Percentiles rank a stretch among this genome's conserved stretches.
Evolutionary conservation across 2,797 vertebrate species (phyloP).

Genomic region (Otolemur crassicaudatus): DNA sequence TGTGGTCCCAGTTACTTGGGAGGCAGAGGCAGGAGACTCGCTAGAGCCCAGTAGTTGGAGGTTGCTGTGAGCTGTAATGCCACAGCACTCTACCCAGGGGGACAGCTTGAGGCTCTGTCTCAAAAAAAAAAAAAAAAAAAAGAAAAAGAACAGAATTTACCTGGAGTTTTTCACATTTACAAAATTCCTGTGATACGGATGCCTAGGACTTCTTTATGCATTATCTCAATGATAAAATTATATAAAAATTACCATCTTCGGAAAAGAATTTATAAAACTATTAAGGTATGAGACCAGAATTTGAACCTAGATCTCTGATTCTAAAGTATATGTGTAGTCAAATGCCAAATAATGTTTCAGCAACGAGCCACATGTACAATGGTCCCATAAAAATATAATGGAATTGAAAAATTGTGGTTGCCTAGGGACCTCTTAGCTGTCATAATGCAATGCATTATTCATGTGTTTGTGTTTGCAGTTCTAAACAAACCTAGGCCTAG

Average conservation of each 20-base stretch:
- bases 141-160: constrained; percentile 50
- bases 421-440: neutral
- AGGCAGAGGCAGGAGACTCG: no score
- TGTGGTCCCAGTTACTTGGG: no score
- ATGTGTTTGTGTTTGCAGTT: neutral
- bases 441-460: neutral
- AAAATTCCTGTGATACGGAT: constrained; percentile 18
- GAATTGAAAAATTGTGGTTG: neutral
- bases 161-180: constrained; percentile 33
- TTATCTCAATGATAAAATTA: neutral
- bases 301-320: constrained; percentile 45
- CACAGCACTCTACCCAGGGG: no score
- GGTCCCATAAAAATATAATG: neutral
- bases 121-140: no score
- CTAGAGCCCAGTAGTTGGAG: no score
- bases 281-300: constrained; percentile 27
- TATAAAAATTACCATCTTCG: constrained; percentile 7
- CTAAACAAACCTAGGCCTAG: neutral
- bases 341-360: neutral
- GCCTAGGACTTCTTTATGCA: neutral
- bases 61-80: no score
- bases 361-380: neutral
- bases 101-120: no score
- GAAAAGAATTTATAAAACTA: constrained; percentile 14
- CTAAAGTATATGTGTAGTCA: neutral